Base-by-base conservation (phyloP, 2,888 invertebrate genomes). In the Himalopsyche tibetana region DNA sequence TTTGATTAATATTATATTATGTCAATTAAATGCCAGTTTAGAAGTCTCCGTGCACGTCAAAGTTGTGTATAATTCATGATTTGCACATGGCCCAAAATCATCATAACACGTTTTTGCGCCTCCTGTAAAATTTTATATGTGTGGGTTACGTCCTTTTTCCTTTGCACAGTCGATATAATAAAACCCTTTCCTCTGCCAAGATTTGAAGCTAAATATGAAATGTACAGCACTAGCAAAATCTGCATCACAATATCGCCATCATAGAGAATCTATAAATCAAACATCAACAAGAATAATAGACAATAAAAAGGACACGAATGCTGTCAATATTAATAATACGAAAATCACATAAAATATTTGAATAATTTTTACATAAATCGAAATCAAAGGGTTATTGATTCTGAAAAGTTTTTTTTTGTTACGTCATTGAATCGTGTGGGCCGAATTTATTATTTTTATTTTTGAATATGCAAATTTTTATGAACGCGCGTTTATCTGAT, bases 381-480 rank as follows among this genome's bases (percentile, higher is more conserved):
- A 80, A 80, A 80, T 80, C 51, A 80, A 45, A 42, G 51, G 51
- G 45, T 45, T 80, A 80, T 80, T 80, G 80, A 80, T 80, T 80
- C 40, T 45, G 38, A 74, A 74, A 38, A 74, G 74, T 36, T 69
- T 36, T 74, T 19, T 74, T 74, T 74, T 74, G 74, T 74, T 74
- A 80, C 51, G 80, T 80, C 80, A 51, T 80, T 80, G 45, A 80
- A 80, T 28, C n/a, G 51, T 51, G 51, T 80, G 42, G 80, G 45
- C 15, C 17, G 8, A 1, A 80, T 45, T 45, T 51, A 51, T 51
- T 42, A 6, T 45, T 80, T 80, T 42, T 45, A 80, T n/a, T 45
- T 80, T 45, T 80, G n/a, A 45, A 45, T 80, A 80, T 80, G 80
- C 80, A 80, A 80, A 80, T 80, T 80, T 80, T 80, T 74, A 80